Base-by-base conservation (phyloP, 2,113 vertebrate genomes). In the Phylloscopus trochiloides region DNA sequence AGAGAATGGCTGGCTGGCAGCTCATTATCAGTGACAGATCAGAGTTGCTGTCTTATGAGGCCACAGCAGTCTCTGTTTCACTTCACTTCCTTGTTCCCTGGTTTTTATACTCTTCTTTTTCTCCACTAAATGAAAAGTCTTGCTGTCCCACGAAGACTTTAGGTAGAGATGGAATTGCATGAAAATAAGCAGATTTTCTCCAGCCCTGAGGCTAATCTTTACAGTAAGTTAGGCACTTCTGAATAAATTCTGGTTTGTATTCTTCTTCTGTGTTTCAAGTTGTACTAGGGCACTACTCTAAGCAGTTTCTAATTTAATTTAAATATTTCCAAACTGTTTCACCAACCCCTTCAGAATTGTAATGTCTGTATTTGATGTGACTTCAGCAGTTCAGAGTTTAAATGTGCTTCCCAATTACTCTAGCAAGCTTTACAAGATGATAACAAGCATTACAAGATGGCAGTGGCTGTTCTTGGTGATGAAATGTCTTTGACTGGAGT, bases 221-320 rank as follows among this genome's bases (percentile, higher is more conserved):
- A 11, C 43, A 81, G 17, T 32, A 57, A 84, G 26, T 74, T 93
- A 76, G 75, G 54, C 75, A 88, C 42, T 95, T 80, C 31, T 40
- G 63, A 83, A 72, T 96, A 81, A 94, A 86, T 91, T 80, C 45
- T 16, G 16, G 77, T 94, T 93, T 97, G 45, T 94, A 54, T 86
- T 96, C 85, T 74, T 42, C 32, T 71, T 90, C 78, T 43, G 61
- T 50, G 36, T 96, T 96, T 96, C 71, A 62, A 65, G 68, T 62
- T 92, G 48, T 68, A 45, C 45, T 88, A 68, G 62, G 95, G 76
- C 11, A 14, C 5, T 55, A n/a, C 70, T 89, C 87, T 94, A 62
- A 77, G 96, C 72, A 90, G 81, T 89, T 96, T 95, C 51, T 83
- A 86, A 89, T 92, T 96, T 78, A 40, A 89, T 50, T 94, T 81